These are phyloP conservation scores for Callosobruchus maculatus DNA, from an alignment of 2,888 invertebrate species.

Conservation along the genomic window DNA sequence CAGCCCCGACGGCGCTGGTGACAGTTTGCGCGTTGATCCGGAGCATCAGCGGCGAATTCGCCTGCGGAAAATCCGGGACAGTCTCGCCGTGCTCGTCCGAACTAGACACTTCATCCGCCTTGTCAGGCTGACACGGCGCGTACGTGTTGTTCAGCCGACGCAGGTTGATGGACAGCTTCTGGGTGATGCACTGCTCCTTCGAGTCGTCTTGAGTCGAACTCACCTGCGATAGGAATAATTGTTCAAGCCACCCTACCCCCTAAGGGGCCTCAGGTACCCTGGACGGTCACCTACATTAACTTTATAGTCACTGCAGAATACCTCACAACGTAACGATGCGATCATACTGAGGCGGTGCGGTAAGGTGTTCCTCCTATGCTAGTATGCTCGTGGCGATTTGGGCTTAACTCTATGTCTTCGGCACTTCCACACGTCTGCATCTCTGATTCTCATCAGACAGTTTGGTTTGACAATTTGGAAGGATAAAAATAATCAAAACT, in stretches of 20 bases:
- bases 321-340: too few relatives aligned
- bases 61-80: slow-evolving; percentile 54
- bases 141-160: slow-evolving; percentile 69
- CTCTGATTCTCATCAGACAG: too few relatives aligned
- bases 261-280: neutral
- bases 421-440: too few relatives aligned
- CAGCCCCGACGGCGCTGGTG: slow-evolving; percentile 54
- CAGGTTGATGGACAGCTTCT: slow-evolving; percentile 72
- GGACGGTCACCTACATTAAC: too few relatives aligned
- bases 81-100: slow-evolving; percentile 49
- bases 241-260: neutral
- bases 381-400: too few relatives aligned
- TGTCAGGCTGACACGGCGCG: slow-evolving; percentile 48
- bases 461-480: too few relatives aligned
- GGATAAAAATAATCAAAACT: too few relatives aligned
- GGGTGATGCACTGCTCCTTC: slow-evolving; percentile 67
- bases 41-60: slow-evolving; percentile 54
- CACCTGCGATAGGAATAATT: slow-evolving; percentile 24
- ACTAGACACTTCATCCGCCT: slow-evolving; percentile 36
- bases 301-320: too few relatives aligned
- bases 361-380: too few relatives aligned
- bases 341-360: too few relatives aligned
- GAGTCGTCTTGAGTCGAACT: slow-evolving; percentile 42
- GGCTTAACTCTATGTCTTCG: too few relatives aligned
- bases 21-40: slow-evolving; percentile 57